Evolutionary conservation across 2,888 invertebrate species (phyloP).

Genomic region (Trissolcus brochymenae): DNA sequence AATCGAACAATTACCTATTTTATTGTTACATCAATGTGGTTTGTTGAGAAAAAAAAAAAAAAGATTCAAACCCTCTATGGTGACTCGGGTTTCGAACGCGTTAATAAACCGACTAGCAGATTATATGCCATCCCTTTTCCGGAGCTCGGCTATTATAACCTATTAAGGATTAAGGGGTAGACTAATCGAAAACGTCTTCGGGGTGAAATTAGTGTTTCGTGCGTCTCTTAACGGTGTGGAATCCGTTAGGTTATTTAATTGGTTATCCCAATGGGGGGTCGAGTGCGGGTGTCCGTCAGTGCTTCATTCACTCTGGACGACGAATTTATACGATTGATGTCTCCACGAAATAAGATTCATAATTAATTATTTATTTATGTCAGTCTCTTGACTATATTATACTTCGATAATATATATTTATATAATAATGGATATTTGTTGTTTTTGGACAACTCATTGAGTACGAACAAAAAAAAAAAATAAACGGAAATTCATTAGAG

Average conservation of each 20-base stretch:
- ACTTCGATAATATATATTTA: too few species aligned
- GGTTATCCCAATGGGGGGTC: slow-evolving; percentile 36
- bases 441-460: too few species aligned
- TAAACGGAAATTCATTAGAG: neutral
- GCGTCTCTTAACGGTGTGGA: slow-evolving; percentile 29
- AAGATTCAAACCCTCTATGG: slow-evolving; percentile 11
- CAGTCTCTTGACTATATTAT: too few species aligned
- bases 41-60: too few species aligned
- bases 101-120: slow-evolving; percentile 36
- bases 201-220: slow-evolving; percentile 46
- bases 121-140: slow-evolving; percentile 32
- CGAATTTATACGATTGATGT: slow-evolving; percentile 29
- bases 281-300: slow-evolving; percentile 18
- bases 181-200: slow-evolving; percentile 54
- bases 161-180: slow-evolving; percentile 52
- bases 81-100: slow-evolving; percentile 19
- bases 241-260: slow-evolving; percentile 49
- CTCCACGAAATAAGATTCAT: neutral
- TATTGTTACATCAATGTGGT: too few species aligned
- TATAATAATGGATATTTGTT: too few species aligned
- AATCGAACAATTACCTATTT: too few species aligned
- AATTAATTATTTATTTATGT: neutral
- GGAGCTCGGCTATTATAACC: slow-evolving; percentile 43
- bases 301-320: slow-evolving; percentile 32
- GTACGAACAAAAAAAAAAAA: neutral